phyloP scores from a whole-genome alignment of 2,888 invertebrate species.

The Drosophila phalerata region DNA sequence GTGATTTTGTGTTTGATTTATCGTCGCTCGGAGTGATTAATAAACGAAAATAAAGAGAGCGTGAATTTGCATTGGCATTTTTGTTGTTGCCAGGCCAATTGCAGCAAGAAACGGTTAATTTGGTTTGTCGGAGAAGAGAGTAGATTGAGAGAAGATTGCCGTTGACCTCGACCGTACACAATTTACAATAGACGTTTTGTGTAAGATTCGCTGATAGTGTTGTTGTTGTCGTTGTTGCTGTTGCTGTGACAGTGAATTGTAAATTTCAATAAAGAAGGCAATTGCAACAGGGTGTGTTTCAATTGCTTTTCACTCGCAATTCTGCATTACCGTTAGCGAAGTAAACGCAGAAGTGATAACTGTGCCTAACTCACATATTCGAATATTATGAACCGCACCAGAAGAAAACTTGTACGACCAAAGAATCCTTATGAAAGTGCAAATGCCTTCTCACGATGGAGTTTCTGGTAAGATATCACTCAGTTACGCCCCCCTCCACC shows the following conservation, averaged over 20 bases:
- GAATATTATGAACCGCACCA: slow-evolving; percentile 84
- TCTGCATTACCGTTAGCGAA: slow-evolving; percentile 13
- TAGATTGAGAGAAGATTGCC: slow-evolving; percentile 30
- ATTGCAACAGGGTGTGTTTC: neutral
- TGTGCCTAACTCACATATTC: slow-evolving; percentile 16
- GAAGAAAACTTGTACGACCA: slow-evolving; percentile 86
- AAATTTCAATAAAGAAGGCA: slow-evolving; percentile 33
- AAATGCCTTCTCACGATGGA: slow-evolving; percentile 88
- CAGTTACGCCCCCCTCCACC: neutral
- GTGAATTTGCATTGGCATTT: slow-evolving; percentile 21
- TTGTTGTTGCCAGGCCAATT: slow-evolving; percentile 26
- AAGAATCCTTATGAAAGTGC: slow-evolving; percentile 89
- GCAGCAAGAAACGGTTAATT: slow-evolving; percentile 60
- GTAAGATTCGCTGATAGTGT: slow-evolving; percentile 26
- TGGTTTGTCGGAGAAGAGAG: slow-evolving; percentile 15
- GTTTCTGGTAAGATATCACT: slow-evolving; percentile 88
- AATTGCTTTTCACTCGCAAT: slow-evolving; percentile 7
- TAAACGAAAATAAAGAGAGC: slow-evolving; percentile 9
- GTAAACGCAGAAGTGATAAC: slow-evolving; percentile 44
- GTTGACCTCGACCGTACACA: slow-evolving; percentile 66
- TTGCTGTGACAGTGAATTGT: slow-evolving; percentile 17
- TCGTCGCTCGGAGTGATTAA: neutral
- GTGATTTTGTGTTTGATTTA: slow-evolving; percentile 16
- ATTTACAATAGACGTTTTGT: slow-evolving; percentile 38
- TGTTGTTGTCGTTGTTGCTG: slow-evolving; percentile 7